A percentile compares a stretch with the other conserved stretches of the same genome.
These are phyloP conservation scores for Aplidium turbinatum DNA, from an alignment of 23 tunicate species.

Conservation along the genomic window DNA sequence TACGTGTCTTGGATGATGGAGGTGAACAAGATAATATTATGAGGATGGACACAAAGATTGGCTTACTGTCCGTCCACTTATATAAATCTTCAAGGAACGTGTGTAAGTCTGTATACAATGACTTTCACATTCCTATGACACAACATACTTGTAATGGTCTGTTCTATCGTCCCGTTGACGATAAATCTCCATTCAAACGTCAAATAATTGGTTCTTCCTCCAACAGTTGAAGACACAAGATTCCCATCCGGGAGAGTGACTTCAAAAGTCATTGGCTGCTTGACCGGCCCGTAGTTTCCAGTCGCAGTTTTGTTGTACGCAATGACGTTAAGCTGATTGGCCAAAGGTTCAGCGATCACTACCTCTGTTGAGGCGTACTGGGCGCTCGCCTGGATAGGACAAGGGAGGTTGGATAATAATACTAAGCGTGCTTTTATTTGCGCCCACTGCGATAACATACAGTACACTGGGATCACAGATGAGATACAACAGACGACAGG, in stretches of 20 bases:
- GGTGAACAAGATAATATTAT: too few relatives aligned
- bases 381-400: constrained; percentile 64
- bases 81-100: too few relatives aligned
- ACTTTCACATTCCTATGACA: not conserved
- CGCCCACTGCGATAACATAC: too few relatives aligned
- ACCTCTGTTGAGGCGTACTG: constrained; percentile 20
- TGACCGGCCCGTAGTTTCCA: constrained; percentile 1
- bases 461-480: too few relatives aligned
- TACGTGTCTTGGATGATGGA: too few relatives aligned
- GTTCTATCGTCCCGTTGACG: not conserved
- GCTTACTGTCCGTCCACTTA: too few relatives aligned
- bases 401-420: too few relatives aligned
- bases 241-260: constrained; percentile 10
- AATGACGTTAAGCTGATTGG: not conserved
- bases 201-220: not conserved
- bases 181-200: constrained; percentile 12
- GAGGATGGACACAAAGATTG: too few relatives aligned
- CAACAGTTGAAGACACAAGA: not conserved
- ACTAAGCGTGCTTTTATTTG: too few relatives aligned
- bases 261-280: constrained; percentile 7
- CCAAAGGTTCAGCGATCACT: constrained; percentile 39
- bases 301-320: not conserved
- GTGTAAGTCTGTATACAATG: too few relatives aligned
- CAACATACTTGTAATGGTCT: not conserved
- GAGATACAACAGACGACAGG: too few relatives aligned